Evolutionary conservation across 2,888 invertebrate genomes (phyloP).

Genomic region (Raillietiella orientalis): DNA sequence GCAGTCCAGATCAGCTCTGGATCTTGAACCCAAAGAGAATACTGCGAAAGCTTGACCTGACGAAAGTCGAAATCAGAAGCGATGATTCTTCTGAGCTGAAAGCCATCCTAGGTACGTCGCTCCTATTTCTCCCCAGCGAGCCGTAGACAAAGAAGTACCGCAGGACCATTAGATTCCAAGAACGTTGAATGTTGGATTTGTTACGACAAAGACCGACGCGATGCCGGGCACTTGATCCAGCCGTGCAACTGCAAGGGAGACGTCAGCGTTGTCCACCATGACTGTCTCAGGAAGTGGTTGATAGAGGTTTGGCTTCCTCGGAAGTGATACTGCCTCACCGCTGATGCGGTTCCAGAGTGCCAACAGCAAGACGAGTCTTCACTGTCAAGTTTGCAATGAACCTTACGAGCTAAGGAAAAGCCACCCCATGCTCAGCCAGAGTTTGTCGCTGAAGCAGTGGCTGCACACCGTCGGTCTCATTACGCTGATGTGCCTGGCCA

Average conservation of each 20-base stretch:
- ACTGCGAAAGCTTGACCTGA: slow-evolving; percentile 23
- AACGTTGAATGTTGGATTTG: slow-evolving; percentile 67
- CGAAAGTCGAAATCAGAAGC: slow-evolving; percentile 5
- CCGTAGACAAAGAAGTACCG: too few relatives aligned
- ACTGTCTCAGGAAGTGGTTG: slow-evolving; percentile 60
- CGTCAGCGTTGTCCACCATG: slow-evolving; percentile 68
- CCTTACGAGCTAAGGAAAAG: slow-evolving; percentile 19
- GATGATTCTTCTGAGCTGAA: not conserved
- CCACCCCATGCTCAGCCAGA: slow-evolving; percentile 4
- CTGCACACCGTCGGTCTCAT: slow-evolving; percentile 43
- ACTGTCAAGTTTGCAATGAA: slow-evolving; percentile 55
- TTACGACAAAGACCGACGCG: slow-evolving; percentile 43
- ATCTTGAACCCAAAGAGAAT: slow-evolving; percentile 65
- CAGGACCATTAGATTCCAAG: too few relatives aligned
- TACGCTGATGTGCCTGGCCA: slow-evolving; percentile 38
- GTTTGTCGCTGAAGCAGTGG: slow-evolving; percentile 33
- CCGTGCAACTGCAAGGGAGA: slow-evolving; percentile 73
- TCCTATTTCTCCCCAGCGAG: too few relatives aligned
- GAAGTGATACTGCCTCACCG: not conserved
- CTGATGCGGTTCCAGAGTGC: slow-evolving; percentile 19
- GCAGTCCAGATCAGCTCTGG: slow-evolving; percentile 56
- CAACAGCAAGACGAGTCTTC: slow-evolving; percentile 27
- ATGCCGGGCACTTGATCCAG: slow-evolving; percentile 41
- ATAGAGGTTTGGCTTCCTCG: slow-evolving; percentile 28
- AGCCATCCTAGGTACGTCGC: too few relatives aligned